Evolutionary conservation across 1,140 invertebrate genomes (phyloP).

Genomic region (Atopsyche davidsoni): DNA sequence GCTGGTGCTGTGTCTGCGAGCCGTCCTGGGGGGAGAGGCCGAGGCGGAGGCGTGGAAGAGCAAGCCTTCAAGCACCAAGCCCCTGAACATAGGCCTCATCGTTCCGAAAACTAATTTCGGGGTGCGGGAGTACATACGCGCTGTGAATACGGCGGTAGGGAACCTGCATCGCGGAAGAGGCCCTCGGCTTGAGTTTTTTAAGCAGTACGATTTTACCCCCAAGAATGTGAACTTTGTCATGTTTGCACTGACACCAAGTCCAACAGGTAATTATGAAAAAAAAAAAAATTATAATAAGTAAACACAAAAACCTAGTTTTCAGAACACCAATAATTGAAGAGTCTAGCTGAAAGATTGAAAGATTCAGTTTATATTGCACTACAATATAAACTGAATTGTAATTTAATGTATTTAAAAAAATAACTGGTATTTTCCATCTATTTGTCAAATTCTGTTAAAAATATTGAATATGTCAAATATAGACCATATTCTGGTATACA

Average conservation of each 20-base stretch:
- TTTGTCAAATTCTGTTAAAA: no score
- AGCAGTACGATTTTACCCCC: constrained; percentile 56
- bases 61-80: constrained; percentile 1
- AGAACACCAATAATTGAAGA: no score
- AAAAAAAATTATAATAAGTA: not conserved
- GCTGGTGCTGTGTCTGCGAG: not conserved
- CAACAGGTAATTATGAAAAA: constrained; percentile 56
- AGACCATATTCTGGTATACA: no score
- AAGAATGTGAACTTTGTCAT: constrained; percentile 57
- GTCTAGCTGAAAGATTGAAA: not conserved
- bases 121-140: constrained; percentile 59
- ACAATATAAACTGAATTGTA: not conserved
- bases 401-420: no score
- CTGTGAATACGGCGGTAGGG: constrained; percentile 58
- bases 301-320: no score
- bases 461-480: no score
- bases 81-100: constrained; percentile 55
- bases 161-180: constrained; percentile 53
- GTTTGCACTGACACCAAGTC: constrained; percentile 68
- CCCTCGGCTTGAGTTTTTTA: constrained; percentile 54
- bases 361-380: not conserved
- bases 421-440: no score
- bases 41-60: constrained; percentile 25
- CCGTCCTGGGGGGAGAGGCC: not conserved
- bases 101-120: constrained; percentile 61